Base-by-base conservation (phyloP, 2,797 vertebrate species). In the Momotus momota region DNA sequence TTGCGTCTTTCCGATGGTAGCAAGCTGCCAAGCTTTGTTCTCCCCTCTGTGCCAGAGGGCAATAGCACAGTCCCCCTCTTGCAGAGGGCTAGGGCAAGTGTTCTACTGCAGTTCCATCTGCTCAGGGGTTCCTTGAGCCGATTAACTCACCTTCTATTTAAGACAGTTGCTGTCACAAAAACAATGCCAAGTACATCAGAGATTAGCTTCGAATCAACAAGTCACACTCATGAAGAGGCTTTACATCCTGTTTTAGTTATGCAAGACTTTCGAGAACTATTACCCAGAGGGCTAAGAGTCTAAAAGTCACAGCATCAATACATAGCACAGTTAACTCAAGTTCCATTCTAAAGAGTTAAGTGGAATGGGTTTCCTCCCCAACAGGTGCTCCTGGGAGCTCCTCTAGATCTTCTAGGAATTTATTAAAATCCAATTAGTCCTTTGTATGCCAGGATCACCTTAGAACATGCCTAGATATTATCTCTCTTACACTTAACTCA, bases 241-340 rank as follows among this genome's bases (percentile, higher is more conserved):
- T 89, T 80, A 49, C n/a, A n/a, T 15, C 38, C 41, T 46, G 11
- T 57, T 75, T 52, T 64, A 58, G 22, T 54, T 49, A 40, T 3
- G 5, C 45, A 22, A n/a, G 45, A 29, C 12, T 35, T 15, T 26
- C 55, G 46, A 40, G 10, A 52, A 29, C 27, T 52, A 54, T 54
- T 31, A 31, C 51, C 17, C 52, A 54, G 48, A 49, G 48, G 48
- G 48, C 25, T 49, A 26, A 49, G 22, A 49, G 29, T 11, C 27
- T 29, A 52, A 27, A 43, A 62, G 31, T 27, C 23, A 20, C 60
- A 19, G 20, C 2, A 4, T 9, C 31, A 57, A 22, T 2, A 16
- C 4, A 12, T 1, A 15, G 4, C 15, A 9, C 0, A 49, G 7
- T 14, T 26, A 31, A 18, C 75, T 25, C 21, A 55, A 16, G 17